Conservation (phyloP, 2,113 vertebrate species). For the Ellobius talpinus region DNA sequence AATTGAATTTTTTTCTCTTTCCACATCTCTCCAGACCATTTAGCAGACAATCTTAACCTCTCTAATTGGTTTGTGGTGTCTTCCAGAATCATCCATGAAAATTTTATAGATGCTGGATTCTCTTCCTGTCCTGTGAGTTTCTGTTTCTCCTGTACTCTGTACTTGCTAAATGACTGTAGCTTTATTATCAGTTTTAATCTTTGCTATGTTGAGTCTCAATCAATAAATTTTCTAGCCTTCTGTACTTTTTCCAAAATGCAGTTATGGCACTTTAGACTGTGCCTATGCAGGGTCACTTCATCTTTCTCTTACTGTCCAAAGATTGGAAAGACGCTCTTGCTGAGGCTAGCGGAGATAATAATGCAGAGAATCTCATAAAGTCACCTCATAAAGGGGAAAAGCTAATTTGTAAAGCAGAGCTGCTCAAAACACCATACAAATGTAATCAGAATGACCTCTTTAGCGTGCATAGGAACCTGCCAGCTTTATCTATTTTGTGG, state of each 20-base stretch:
- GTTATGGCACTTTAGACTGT: not conserved
- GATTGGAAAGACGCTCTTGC: slow-evolving; percentile 21
- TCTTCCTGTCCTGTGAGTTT: slow-evolving; percentile 52
- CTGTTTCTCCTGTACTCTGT: not conserved
- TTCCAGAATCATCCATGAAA: slow-evolving; percentile 51
- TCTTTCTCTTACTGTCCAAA: slow-evolving; percentile 21
- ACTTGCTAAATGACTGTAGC: slow-evolving; percentile 29
- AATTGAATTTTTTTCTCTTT: slow-evolving; percentile 44
- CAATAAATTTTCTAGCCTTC: slow-evolving; percentile 47
- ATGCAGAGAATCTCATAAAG: slow-evolving; percentile 52
- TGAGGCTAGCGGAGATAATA: slow-evolving; percentile 1
- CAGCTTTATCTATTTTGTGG: not conserved
- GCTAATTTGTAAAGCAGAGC: slow-evolving; percentile 15
- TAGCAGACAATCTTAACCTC: slow-evolving; percentile 26
- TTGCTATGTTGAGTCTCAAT: slow-evolving; percentile 34
- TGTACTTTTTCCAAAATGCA: slow-evolving; percentile 48
- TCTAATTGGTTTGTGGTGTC: slow-evolving; percentile 38
- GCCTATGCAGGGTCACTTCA: not conserved
- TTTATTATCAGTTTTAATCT: slow-evolving; percentile 61
- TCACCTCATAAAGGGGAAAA: slow-evolving; percentile 16
- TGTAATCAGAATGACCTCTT: slow-evolving; percentile 10
- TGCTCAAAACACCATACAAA: slow-evolving; percentile 24
- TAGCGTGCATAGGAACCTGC: not conserved
- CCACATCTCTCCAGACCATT: slow-evolving; percentile 10
- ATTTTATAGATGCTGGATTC: slow-evolving; percentile 39